Percentiles rank a stretch among this genome's conserved stretches.
Evolutionary conservation across 1,140 invertebrate species (phyloP).

Genomic region (Brachionus rubens): DNA sequence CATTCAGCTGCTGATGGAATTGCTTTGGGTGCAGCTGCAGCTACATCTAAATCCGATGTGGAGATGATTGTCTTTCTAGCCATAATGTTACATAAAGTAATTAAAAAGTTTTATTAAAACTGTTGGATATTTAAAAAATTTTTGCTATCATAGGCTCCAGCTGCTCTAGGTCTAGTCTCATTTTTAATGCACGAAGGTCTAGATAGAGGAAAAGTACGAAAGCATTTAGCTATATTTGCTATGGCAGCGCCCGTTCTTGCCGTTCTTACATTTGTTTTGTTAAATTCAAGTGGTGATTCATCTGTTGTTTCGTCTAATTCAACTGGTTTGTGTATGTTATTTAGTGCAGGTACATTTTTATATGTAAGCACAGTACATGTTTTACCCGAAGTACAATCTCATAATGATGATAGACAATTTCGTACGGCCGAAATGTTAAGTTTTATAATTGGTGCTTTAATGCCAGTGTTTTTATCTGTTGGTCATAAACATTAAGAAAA

Average conservation of each 20-base stretch:
- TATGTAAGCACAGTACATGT: constrained; percentile 98
- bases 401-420: constrained; percentile 61
- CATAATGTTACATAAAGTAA: constrained; percentile 95
- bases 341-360: constrained; percentile 95
- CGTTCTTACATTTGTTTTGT: constrained; percentile 85
- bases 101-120: not conserved
- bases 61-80: constrained; percentile 94
- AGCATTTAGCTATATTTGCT: constrained; percentile 89
- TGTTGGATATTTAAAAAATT: not conserved
- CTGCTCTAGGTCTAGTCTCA: constrained; percentile 93
- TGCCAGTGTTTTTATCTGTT: constrained; percentile 80
- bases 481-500: constrained; percentile 78
- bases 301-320: constrained; percentile 77
- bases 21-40: constrained; percentile 89
- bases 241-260: constrained; percentile 83
- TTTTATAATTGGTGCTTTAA: constrained; percentile 76
- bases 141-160: constrained; percentile 71
- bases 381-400: constrained; percentile 76
- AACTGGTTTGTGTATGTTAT: constrained; percentile 92
- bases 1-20: constrained; percentile 79
- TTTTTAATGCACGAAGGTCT: constrained; percentile 91
- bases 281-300: constrained; percentile 67
- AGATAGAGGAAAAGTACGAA: constrained; percentile 78
- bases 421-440: constrained; percentile 71
- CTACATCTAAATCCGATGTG: constrained; percentile 86